Percentiles rank a stretch among this genome's conserved stretches.
phyloP scores from a whole-genome alignment of 2,797 vertebrate genomes.

The Lophotriccus pileatus region DNA sequence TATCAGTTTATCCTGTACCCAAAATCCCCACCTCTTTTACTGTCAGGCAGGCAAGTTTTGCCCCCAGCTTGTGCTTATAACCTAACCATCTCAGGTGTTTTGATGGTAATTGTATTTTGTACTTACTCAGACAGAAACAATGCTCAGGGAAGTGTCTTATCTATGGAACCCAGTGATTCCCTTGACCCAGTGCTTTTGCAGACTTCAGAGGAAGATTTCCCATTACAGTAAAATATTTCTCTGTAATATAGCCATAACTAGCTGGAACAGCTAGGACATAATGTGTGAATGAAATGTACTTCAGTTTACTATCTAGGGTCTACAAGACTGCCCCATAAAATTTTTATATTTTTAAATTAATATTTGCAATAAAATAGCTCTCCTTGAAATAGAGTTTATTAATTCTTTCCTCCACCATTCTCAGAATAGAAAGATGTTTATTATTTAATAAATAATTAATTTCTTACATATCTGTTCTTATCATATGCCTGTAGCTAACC shows the following conservation, averaged over 20 bases:
- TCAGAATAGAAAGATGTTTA: not conserved
- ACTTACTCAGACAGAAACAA: not conserved
- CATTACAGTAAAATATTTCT: not conserved
- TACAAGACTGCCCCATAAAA: not conserved
- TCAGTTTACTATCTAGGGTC: not conserved
- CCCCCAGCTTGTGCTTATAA: not conserved
- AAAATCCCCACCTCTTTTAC: accelerated
- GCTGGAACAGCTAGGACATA: not conserved
- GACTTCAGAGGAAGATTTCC: not conserved
- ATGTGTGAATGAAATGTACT: not conserved
- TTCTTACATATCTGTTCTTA: not conserved
- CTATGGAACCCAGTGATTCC: not conserved
- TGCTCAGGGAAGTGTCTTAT: not conserved
- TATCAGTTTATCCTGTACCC: not conserved
- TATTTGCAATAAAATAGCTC: not conserved
- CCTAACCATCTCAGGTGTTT: not conserved
- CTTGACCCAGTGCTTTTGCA: accelerated
- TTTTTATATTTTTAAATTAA: not conserved
- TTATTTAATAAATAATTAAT: not conserved
- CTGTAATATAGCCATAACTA: not conserved
- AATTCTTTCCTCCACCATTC: not conserved
- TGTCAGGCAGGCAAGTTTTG: not conserved
- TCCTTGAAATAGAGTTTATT: not conserved
- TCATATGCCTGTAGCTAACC: not conserved
- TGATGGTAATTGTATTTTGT: not conserved